Base-by-base conservation (phyloP, 2,797 vertebrate species). In the Alfaro cultratus region DNA sequence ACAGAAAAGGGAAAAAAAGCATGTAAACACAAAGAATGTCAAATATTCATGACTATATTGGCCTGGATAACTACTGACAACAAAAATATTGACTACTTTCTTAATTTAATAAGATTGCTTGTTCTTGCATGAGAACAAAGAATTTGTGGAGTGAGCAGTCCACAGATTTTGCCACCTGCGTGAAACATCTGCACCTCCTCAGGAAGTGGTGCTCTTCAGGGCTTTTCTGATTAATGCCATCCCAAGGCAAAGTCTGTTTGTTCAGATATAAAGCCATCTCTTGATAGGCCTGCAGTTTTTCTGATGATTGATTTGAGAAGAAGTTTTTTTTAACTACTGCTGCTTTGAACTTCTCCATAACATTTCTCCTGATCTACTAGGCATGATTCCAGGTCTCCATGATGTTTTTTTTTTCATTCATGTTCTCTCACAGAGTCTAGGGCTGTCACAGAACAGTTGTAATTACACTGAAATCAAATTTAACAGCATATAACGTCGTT, bases 1-100 rank as follows among this genome's bases (percentile, higher is more conserved):
- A 70, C 34, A 31, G 57, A 55, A 13, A 57, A 68, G 1, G 3
- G 12, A 41, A 72, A 4, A 77, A 2, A 75, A 53, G 26, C 23
- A 68, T 8, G n/a, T 39, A 8, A 53, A 29, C 77, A 3, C 53
- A 43, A 72, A 81, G 71, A 80, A 47, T 10, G 60, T 45, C 10
- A 43, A 26, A 70, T 43, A 41, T 41, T 4, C 36, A 39, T 68
- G 21, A 13, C 1, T 43, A 39, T 41, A 41, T 13, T 70, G 39
- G 21, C 43, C 41, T 70, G 26, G 23, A 41, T 41, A 41, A 41
- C 23, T 6, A 43, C 21, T 41, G 36, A 68, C 9, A 36, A 70
- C 9, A 64, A 36, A 64, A 21, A 1, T 36, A 34, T 21, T 36
- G 1, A 1, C 18, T 26, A 12, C 67, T 43, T 43, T 70, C 39